Evolutionary conservation across 2,797 vertebrate species (phyloP).

Genomic region (Gila robusta): DNA sequence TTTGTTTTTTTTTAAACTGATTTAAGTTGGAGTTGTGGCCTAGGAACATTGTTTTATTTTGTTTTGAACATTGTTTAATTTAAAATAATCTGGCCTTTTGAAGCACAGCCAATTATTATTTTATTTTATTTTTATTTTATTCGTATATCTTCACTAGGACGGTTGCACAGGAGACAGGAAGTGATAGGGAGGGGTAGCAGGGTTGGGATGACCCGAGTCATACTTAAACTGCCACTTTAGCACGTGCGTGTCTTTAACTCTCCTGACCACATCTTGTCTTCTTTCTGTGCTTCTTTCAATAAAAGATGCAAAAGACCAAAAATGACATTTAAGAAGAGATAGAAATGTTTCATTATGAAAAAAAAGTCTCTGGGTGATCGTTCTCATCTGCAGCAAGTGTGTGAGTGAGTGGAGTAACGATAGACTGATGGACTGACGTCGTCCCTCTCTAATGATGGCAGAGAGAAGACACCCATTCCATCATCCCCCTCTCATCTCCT

Average conservation of each 20-base stretch:
- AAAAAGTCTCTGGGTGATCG: background rate
- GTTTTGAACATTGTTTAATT: too few species aligned
- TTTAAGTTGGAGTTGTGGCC: background rate
- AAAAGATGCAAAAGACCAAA: background rate
- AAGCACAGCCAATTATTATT: background rate
- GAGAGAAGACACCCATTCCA: conserved; percentile 79
- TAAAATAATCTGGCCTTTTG: background rate
- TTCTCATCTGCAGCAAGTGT: background rate
- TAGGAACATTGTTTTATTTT: background rate
- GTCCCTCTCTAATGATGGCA: conserved; percentile 72
- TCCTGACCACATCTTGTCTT: background rate
- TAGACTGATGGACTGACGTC: conserved; percentile 60
- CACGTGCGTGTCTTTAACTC: background rate
- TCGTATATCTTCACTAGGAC: too few species aligned
- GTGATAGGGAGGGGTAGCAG: background rate
- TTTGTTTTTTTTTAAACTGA: background rate
- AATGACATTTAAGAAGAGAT: background rate
- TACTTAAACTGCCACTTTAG: background rate
- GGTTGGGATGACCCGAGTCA: background rate
- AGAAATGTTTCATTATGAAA: background rate
- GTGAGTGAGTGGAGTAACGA: conserved; percentile 49
- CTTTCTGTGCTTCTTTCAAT: background rate
- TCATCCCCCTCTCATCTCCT: conserved; percentile 78
- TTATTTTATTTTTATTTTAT: background rate
- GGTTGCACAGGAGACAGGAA: background rate